Evolutionary conservation across 2,113 vertebrate species (phyloP).

Genomic region (Gymnogyps californianus): DNA sequence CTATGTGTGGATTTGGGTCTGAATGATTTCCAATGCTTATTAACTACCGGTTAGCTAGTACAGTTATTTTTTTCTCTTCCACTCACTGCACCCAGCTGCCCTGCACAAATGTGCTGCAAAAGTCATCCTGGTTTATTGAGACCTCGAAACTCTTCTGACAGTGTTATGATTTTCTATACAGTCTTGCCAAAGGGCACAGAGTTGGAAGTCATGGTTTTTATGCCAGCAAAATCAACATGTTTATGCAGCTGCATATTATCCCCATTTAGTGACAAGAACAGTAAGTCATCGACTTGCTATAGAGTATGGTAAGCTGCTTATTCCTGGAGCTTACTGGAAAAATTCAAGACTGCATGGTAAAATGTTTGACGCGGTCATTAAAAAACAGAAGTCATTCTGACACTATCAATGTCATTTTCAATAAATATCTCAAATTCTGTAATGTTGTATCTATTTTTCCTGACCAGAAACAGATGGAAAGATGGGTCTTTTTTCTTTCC

Average conservation of each 20-base stretch:
- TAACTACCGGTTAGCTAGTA: neutral
- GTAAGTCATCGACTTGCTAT: conserved; percentile 15
- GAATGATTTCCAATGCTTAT: neutral
- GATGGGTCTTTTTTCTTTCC: neutral
- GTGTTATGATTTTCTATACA: neutral
- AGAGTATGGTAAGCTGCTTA: conserved; percentile 34
- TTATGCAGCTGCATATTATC: conserved; percentile 67
- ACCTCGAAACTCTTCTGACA: conserved; percentile 20
- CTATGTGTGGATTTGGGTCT: neutral
- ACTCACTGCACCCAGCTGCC: neutral
- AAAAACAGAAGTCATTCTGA: conserved; percentile 24
- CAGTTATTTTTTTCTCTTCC: neutral
- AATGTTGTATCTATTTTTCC: neutral
- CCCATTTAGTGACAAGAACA: conserved; percentile 41
- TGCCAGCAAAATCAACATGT: conserved; percentile 22
- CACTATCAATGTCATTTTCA: neutral
- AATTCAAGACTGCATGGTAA: neutral
- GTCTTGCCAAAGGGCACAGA: conserved; percentile 35
- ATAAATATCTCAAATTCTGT: neutral
- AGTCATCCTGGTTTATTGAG: neutral
- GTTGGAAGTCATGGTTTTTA: neutral
- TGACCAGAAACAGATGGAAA: neutral
- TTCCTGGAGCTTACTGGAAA: neutral
- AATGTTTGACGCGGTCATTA: neutral
- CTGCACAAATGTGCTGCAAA: neutral